These are phyloP conservation scores for Triplophysa rosa DNA, from an alignment of 2,113 vertebrate species.

Conservation along the genomic window DNA sequence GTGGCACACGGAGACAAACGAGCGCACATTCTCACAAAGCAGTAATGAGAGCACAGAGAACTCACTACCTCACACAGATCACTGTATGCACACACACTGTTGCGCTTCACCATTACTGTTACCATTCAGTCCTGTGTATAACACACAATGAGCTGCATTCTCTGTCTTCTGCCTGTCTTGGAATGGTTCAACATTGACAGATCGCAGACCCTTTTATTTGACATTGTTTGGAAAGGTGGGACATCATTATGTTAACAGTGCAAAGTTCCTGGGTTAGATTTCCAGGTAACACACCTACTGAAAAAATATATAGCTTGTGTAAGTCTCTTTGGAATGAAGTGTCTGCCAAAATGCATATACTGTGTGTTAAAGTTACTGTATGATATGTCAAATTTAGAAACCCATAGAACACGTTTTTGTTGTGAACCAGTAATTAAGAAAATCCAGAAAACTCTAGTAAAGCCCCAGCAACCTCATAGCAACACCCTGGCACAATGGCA, in stretches of 20 bases:
- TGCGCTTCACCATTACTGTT: conserved; percentile 10
- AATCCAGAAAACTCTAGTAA: too few relatives aligned
- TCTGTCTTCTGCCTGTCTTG: neutral
- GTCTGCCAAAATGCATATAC: too few relatives aligned
- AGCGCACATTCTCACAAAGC: conserved; percentile 24
- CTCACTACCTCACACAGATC: conserved; percentile 23
- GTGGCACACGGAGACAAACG: conserved; percentile 37
- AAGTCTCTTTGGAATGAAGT: too few relatives aligned
- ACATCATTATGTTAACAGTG: too few relatives aligned
- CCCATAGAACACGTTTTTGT: too few relatives aligned
- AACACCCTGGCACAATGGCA: neutral
- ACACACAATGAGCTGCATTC: conserved; percentile 1
- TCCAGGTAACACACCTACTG: too few relatives aligned
- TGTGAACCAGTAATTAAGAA: too few relatives aligned
- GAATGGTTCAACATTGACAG: neutral
- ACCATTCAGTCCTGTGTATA: conserved; percentile 6
- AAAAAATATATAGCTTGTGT: too few relatives aligned
- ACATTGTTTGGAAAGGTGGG: too few relatives aligned
- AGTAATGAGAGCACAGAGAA: conserved; percentile 49
- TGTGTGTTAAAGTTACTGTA: too few relatives aligned
- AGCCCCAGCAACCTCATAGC: neutral
- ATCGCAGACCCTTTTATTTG: neutral
- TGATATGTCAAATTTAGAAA: too few relatives aligned
- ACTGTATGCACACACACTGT: conserved; percentile 24
- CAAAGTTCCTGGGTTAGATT: too few relatives aligned